Percentiles rank a stretch among this genome's conserved stretches.
phyloP scores from a whole-genome alignment of 1,140 invertebrate species.

The Sarcophaga peregrina region DNA sequence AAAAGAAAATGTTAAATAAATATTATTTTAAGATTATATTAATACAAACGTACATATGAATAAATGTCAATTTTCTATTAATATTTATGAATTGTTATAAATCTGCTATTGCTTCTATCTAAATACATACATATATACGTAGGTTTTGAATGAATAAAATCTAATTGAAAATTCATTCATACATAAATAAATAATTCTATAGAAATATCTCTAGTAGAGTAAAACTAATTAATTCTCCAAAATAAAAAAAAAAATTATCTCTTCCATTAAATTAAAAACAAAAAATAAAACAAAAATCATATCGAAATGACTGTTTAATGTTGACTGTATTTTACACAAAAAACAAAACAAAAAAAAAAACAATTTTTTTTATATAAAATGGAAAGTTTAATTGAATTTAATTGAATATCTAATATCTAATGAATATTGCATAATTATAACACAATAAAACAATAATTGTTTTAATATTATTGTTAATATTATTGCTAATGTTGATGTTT shows the following conservation, averaged over 20 bases:
- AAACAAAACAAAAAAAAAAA: background rate
- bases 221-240: background rate
- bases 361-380: too few species aligned
- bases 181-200: background rate
- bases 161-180: background rate
- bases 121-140: background rate
- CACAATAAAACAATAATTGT: too few species aligned
- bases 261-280: background rate
- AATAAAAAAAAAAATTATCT: background rate
- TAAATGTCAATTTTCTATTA: constrained; percentile 22
- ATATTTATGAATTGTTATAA: background rate
- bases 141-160: background rate
- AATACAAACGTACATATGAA: background rate
- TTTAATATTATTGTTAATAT: too few species aligned
- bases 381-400: too few species aligned
- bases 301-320: constrained; percentile 66
- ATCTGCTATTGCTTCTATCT: constrained; percentile 11
- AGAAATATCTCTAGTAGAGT: background rate
- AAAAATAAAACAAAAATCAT: constrained; percentile 51
- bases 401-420: too few species aligned
- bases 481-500: too few species aligned
- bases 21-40: background rate
- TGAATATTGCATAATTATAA: too few species aligned
- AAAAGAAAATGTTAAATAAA: background rate
- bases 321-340: constrained; percentile 56